Evolutionary conservation across 2,888 invertebrate genomes (phyloP).

Genomic region (Apamea crenata): DNA sequence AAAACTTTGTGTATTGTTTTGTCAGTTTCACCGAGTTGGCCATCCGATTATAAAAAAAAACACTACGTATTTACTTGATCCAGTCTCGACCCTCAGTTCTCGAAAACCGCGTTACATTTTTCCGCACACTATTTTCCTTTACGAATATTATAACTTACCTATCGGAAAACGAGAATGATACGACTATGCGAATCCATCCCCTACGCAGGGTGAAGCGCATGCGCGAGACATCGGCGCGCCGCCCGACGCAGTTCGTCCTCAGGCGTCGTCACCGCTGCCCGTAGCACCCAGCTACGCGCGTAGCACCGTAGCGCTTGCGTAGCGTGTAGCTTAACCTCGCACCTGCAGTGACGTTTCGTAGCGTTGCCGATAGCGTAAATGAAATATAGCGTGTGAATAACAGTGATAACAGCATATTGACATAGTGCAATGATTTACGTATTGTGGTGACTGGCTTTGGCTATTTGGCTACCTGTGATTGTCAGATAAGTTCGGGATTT

Average conservation of each 20-base stretch:
- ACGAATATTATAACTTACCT: conserved; percentile 78
- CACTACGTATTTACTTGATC: conserved; percentile 26
- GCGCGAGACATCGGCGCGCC: conserved; percentile 78
- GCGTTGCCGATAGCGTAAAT: conserved; percentile 58
- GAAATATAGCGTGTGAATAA: conserved; percentile 55
- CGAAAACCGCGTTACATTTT: conserved; percentile 35
- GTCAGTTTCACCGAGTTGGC: conserved; percentile 12
- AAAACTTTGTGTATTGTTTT: conserved; percentile 40
- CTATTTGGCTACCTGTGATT: conserved; percentile 68
- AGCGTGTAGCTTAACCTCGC: conserved; percentile 72
- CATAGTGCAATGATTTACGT: conserved; percentile 63
- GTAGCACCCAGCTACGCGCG: conserved; percentile 74
- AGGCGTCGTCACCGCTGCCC: conserved; percentile 72
- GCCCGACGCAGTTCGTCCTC: conserved; percentile 83
- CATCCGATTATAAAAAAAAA: neutral
- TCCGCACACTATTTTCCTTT: conserved; percentile 61
- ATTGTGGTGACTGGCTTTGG: conserved; percentile 67
- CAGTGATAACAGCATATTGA: conserved; percentile 62
- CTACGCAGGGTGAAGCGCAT: conserved; percentile 76
- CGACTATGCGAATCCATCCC: conserved; percentile 70
- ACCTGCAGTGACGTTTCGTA: conserved; percentile 82
- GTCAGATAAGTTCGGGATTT: conserved; percentile 66
- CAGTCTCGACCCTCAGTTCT: conserved; percentile 23
- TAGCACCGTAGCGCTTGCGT: conserved; percentile 71
- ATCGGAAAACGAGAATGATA: conserved; percentile 77